phyloP scores from a whole-genome alignment of 1,140 invertebrate genomes.

The Stratiolaelaps scimitus region DNA sequence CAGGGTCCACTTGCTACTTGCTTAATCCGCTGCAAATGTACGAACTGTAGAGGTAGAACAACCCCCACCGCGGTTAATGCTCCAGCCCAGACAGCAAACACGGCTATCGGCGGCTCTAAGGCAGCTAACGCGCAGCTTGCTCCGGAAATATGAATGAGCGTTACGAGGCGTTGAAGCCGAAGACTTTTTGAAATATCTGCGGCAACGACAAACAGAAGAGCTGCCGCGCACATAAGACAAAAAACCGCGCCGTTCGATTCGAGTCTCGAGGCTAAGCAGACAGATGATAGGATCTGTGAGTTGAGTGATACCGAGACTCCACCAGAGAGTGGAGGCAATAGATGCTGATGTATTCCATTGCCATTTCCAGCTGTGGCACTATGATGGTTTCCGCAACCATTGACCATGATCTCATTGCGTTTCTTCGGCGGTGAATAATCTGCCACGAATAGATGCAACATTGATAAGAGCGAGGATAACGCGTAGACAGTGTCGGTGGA shows the following conservation, averaged over 20 bases:
- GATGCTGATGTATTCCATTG: no score
- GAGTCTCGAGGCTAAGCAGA: constrained; percentile 23
- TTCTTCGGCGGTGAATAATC: not conserved
- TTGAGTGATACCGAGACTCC: not conserved
- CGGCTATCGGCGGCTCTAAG: no score
- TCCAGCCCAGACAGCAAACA: not conserved
- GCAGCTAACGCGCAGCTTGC: not conserved
- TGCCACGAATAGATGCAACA: constrained; percentile 10
- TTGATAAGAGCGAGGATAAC: not conserved
- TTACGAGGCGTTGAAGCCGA: not conserved
- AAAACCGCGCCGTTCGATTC: constrained; percentile 14
- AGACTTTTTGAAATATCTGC: not conserved
- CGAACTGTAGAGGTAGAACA: constrained; percentile 8
- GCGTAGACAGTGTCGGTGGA: constrained; percentile 18
- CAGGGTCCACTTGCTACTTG: constrained; percentile 3
- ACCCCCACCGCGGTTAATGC: not conserved
- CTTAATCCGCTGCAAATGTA: not conserved
- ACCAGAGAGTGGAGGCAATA: not conserved
- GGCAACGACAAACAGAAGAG: constrained; percentile 3
- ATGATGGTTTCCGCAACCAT: no score
- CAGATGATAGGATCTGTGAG: constrained; percentile 16
- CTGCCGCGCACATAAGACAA: constrained; percentile 6
- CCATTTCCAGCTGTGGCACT: no score
- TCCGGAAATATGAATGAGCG: not conserved
- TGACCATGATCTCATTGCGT: no score